Evolutionary conservation across 2,113 vertebrate genomes (phyloP), one percentile per base, ranked within the genome.

Genomic region (Chaetorhynchus papuensis): DNA sequence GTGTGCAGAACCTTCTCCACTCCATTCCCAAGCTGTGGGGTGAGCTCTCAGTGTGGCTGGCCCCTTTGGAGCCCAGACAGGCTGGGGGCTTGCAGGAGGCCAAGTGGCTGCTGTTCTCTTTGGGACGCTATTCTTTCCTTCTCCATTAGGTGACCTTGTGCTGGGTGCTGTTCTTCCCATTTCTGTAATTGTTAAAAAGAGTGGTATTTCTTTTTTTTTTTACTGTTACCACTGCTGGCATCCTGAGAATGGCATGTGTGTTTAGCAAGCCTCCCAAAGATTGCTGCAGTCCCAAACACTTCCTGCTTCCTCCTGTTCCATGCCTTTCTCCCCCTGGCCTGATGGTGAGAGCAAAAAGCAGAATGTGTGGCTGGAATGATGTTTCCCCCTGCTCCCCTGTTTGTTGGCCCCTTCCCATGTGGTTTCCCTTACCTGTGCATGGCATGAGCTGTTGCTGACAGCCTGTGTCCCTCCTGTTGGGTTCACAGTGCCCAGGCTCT

Each of bases 41-140:
- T 6, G 61, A 35, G 56, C 0, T 0, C 30, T 9, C 11, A 1
- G 35, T 15, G n/a, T 28, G 20, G 52, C 52, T 47, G 56, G 28
- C 21, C 35, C 2, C 0, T 37, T 54, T 11, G 13, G 37, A 63
- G 28, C 53, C 28, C 9, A 1, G 31, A 2, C 26, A 8, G 28
- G 12, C 35, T 27, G 15, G 23, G 63, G 28, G 39, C 61, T 79
- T 53, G 30, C 47, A 52, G 60, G 53, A 45, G 47, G 35, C 65
- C 16, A 5, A 17, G 28, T 35, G 60, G 33, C 57, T 71, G 45
- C 63, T 66, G 4, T 17, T 70, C 33, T 42, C 6, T 35, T 41
- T 22, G 57, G 22, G 59, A 54, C 13, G 6, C 47, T 53, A 2
- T 13, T 63, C 60, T 19, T 63, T 45, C 33, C 13, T 60, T 47